Evolutionary conservation across 1,140 invertebrate species (phyloP).

Genomic region (Muscidifurax raptorellus): DNA sequence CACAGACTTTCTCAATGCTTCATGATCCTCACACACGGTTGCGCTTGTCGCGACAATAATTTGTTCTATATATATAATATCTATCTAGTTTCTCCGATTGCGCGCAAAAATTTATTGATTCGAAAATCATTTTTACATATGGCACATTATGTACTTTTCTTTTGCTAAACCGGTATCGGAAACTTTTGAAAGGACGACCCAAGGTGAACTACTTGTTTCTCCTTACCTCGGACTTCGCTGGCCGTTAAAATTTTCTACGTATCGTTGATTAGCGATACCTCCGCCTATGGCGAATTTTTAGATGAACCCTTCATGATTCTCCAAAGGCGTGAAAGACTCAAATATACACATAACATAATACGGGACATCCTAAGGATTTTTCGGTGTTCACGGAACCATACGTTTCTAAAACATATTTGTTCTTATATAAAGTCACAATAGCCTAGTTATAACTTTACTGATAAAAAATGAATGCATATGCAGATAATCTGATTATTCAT

Average conservation of each 20-base stretch:
- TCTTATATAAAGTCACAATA: too few species aligned
- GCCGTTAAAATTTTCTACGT: too few species aligned
- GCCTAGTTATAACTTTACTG: too few species aligned
- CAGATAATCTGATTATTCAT: not conserved
- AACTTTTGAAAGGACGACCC: not conserved
- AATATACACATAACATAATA: too few species aligned
- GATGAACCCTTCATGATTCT: too few species aligned
- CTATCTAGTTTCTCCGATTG: constrained; percentile 1
- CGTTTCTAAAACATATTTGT: too few species aligned
- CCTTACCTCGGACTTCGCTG: not conserved
- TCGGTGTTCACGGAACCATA: too few species aligned
- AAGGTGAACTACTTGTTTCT: not conserved
- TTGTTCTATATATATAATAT: constrained; percentile 15
- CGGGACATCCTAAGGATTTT: too few species aligned
- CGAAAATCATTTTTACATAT: not conserved
- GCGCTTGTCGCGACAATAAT: constrained; percentile 14
- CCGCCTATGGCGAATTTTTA: too few species aligned
- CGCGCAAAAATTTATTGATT: not conserved
- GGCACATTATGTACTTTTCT: not conserved
- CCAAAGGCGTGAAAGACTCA: too few species aligned
- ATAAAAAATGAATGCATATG: not conserved
- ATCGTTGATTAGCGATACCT: too few species aligned
- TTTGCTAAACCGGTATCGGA: not conserved
- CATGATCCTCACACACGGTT: not conserved
- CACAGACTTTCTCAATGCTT: constrained; percentile 43